phyloP scores from a whole-genome alignment of 1,140 invertebrate species.

The Archivesica marissinica region DNA sequence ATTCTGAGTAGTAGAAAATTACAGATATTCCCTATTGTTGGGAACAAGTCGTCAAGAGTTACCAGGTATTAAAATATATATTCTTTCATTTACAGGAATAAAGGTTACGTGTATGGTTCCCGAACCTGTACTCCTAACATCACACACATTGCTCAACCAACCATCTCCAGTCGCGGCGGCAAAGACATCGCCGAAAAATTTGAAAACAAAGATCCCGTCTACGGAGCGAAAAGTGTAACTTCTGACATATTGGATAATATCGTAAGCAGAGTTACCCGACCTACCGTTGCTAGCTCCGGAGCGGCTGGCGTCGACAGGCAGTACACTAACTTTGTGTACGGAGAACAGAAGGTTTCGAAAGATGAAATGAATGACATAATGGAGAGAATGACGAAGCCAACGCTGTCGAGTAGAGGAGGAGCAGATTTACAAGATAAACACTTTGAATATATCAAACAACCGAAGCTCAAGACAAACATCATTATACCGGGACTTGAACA shows the following conservation, averaged over 20 bases:
- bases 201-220: conserved; percentile 72
- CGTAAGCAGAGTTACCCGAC: conserved; percentile 67
- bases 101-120: conserved; percentile 72
- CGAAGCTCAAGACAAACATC: conserved; percentile 70
- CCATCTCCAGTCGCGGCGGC: conserved; percentile 72
- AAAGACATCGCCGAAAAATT: conserved; percentile 65
- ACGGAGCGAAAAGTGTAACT: conserved; percentile 67
- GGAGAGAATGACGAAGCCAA: conserved; percentile 71
- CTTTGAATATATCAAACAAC: conserved; percentile 69
- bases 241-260: conserved; percentile 67
- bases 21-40: too few relatives aligned
- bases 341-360: conserved; percentile 66
- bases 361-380: conserved; percentile 73
- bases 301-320: conserved; percentile 66
- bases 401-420: conserved; percentile 69
- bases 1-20: too few relatives aligned
- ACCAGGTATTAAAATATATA: too few relatives aligned
- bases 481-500: conserved; percentile 72
- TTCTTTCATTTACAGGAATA: conserved; percentile 58
- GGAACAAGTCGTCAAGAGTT: too few relatives aligned
- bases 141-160: conserved; percentile 68
- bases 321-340: conserved; percentile 70
- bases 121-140: conserved; percentile 63
- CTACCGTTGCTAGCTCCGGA: conserved; percentile 74
- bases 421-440: conserved; percentile 68